Evolutionary conservation across 2,888 invertebrate genomes (phyloP), one percentile per base, ranked within the genome.

Genomic region (Leucoptera coffeella): DNA sequence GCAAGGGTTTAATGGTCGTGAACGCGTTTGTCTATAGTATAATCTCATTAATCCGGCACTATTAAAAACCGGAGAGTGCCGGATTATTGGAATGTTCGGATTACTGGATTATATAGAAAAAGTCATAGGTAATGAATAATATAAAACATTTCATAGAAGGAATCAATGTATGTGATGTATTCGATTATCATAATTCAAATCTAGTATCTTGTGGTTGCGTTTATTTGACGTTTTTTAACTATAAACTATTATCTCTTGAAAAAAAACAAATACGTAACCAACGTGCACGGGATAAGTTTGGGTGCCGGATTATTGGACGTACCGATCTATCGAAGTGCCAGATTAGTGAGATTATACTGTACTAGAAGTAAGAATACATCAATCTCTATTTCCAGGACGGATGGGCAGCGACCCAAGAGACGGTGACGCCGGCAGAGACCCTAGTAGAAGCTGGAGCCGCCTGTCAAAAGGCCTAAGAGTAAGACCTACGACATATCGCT

Each of bases 401-500:
- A 2, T 85, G 85, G 83, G 74, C 74, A 15, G 74, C 74, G 1
- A 73, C 73, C 0, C 75, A 74, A 30, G 71, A 73, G 20, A 71
- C 69, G 2, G 65, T 69, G 24, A 62, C 74, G 3, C 72, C 74
- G 1, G 61, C 57, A 37, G 61, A 67, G 30, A 71, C 67, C 0
- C 67, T 71, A 0, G 72, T 72, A 37, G 37, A 60, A 73, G 43
- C 30, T 60, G 10, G 75, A 77, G 25, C 77, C 79, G 1, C 72
- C 77, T 1, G 74, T 78, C 13, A 83, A 82, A 46, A 75, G 78
- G 40, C 79, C 84, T 34, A 81, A 82, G 45, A 80, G 82, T 43
- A 81, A 82, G 47, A 78, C 82, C 0, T 80, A 78, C 43, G 93
- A 94, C 38, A 86, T 95, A 36, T 77, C 82, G 27, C 71, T 95